These are phyloP conservation scores for Microplitis demolitor DNA, from an alignment of 1,140 invertebrate genomes.

Conservation along the genomic window DNA sequence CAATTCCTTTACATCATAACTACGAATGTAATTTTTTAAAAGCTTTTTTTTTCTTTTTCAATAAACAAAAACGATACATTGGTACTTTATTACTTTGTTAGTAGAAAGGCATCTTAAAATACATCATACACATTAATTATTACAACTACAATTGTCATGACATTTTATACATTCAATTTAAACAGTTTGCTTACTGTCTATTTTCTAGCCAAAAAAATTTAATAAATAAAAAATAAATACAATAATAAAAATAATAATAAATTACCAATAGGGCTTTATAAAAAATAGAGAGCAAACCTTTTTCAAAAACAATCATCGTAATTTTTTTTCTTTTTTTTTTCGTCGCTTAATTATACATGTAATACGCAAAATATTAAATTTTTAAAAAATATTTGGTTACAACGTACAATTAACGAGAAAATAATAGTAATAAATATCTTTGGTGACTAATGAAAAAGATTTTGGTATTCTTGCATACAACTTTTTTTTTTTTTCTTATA, in stretches of 20 bases:
- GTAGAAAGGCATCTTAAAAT: constrained; percentile 43
- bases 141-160: no score
- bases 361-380: constrained; percentile 50
- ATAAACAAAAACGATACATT: constrained; percentile 40
- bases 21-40: constrained; percentile 27
- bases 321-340: constrained; percentile 27
- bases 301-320: constrained; percentile 28
- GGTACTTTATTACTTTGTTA: constrained; percentile 32
- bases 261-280: constrained; percentile 42
- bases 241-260: not conserved
- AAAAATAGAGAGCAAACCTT: constrained; percentile 60
- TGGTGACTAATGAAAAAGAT: constrained; percentile 43
- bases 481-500: constrained; percentile 11
- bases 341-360: constrained; percentile 43
- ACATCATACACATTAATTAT: constrained; percentile 35
- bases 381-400: constrained; percentile 56
- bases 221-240: constrained; percentile 2
- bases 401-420: constrained; percentile 40
- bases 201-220: constrained; percentile 45
- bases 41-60: constrained; percentile 36
- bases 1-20: constrained; percentile 43
- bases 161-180: no score
- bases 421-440: constrained; percentile 42
- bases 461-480: constrained; percentile 54
- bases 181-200: constrained; percentile 40